Base-by-base conservation (phyloP, 37 sponge, comb jelly and placozoan genomes). In the Haliclona indistincta region DNA sequence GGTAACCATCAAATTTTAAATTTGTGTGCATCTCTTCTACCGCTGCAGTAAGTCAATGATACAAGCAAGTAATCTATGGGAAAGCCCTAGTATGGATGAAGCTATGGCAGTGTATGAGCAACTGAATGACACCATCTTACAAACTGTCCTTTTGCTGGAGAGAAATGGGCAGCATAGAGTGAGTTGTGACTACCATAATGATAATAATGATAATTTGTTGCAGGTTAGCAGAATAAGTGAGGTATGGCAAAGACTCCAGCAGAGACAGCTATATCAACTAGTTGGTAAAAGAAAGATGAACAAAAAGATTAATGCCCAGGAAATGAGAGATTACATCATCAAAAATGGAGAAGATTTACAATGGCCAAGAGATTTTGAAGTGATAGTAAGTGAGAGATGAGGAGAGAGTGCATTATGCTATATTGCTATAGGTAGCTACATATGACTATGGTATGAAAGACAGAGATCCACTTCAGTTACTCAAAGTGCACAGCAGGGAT, bases 401-500 rank as follows among this genome's bases (percentile, higher is more conserved):
- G 35, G 35, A 13, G 19, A 19, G 15, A 3, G 15, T 74, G 63
- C 10, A 60, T 39, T 20, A 10, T 64, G 38, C 3, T 70, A 38
- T 2, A 39, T 8, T 43, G 3, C 64, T 54, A 42, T 30, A 89
- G 94, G 54, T 83, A 10, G 88, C 86, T 15, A 87, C 86, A 25
- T 87, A 86, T 83, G 82, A 89, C 60, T 96, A 93, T 75, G 97
- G 97, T 4, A 89, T 77, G 83, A 68, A 79, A 34, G 63, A 79
- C 2, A 63, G 86, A 26, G 83, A 96, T 33, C 97, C 97, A 3
- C 79, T 96, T 28, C 84, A 89, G 26, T 67, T 85, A 25, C 45
- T 93, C 74, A 43, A 84, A 38, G 89, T 93, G 68, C 93, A 93
- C 67, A 45, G 35, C 25, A 96, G 93, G 65, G 42, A 81, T 7